Conservation (phyloP, 2,797 vertebrate genomes). For the Varecia variegata region DNA sequence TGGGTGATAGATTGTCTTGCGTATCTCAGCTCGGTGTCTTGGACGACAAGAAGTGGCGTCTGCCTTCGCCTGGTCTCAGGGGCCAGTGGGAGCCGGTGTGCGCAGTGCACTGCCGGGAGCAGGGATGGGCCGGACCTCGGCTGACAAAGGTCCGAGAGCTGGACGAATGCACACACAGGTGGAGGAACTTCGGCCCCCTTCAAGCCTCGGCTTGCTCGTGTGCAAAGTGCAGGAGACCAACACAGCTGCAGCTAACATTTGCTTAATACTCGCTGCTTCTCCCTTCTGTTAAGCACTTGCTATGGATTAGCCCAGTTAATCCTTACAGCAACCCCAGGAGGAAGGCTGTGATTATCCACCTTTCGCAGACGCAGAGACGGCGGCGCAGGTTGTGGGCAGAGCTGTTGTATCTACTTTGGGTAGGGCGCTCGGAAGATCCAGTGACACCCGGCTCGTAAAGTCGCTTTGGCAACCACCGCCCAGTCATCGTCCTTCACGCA, state of each 20-base stretch:
- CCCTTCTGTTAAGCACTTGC: fast-evolving
- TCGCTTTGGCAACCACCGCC: fast-evolving
- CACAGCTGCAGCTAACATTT: fast-evolving
- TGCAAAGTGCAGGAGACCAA: fast-evolving
- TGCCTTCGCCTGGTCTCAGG: too few species aligned
- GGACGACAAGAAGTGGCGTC: fast-evolving
- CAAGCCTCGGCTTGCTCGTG: fast-evolving
- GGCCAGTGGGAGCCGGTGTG: not conserved
- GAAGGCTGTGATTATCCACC: fast-evolving
- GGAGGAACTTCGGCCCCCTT: too few species aligned
- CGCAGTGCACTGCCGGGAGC: not conserved
- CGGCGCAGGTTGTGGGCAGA: not conserved
- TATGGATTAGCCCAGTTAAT: fast-evolving
- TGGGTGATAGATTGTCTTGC: fast-evolving
- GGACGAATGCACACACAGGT: fast-evolving
- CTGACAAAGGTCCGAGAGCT: fast-evolving
- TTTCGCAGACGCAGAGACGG: not conserved
- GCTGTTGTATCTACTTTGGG: fast-evolving
- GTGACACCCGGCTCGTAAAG: fast-evolving
- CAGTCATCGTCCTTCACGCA: not conserved
- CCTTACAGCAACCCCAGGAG: not conserved
- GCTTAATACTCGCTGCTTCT: fast-evolving
- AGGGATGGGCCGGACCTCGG: not conserved
- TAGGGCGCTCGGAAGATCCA: fast-evolving
- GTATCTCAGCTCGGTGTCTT: too few species aligned